These are phyloP conservation scores for Galbula dea DNA, from an alignment of 2,113 vertebrate species.

Conservation along the genomic window DNA sequence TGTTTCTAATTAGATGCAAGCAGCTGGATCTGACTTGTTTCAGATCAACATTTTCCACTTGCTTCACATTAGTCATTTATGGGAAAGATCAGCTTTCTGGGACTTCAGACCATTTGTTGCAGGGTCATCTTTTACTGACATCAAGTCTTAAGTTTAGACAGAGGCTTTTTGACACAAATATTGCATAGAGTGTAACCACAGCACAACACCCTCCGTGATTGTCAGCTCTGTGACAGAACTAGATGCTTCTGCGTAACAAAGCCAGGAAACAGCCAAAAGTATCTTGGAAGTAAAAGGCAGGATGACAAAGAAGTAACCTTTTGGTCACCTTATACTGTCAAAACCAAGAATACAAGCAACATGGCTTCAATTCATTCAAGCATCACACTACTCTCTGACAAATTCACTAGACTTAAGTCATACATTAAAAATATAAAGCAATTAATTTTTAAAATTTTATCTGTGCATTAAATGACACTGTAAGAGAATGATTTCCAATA, in stretches of 20 bases:
- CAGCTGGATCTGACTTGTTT: background rate
- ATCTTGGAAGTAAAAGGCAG: background rate
- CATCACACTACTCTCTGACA: background rate
- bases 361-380: background rate
- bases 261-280: constrained; percentile 42
- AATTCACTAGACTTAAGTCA: background rate
- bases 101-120: constrained; percentile 9
- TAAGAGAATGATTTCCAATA: background rate
- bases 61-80: constrained; percentile 30
- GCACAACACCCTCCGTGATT: background rate
- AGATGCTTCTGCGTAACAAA: constrained; percentile 36
- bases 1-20: constrained; percentile 1
- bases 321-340: background rate
- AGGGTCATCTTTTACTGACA: constrained; percentile 20
- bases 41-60: constrained; percentile 23
- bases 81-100: constrained; percentile 19
- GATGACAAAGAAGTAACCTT: background rate
- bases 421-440: background rate
- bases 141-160: background rate
- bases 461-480: background rate
- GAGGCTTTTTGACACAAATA: constrained; percentile 20
- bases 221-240: background rate
- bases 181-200: background rate
- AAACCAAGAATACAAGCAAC: background rate
- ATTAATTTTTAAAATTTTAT: background rate